A percentile compares a stretch with the other conserved stretches of the same genome.
phyloP scores from a whole-genome alignment of 2,888 invertebrate genomes.

The Drosophila trichaetosa region DNA sequence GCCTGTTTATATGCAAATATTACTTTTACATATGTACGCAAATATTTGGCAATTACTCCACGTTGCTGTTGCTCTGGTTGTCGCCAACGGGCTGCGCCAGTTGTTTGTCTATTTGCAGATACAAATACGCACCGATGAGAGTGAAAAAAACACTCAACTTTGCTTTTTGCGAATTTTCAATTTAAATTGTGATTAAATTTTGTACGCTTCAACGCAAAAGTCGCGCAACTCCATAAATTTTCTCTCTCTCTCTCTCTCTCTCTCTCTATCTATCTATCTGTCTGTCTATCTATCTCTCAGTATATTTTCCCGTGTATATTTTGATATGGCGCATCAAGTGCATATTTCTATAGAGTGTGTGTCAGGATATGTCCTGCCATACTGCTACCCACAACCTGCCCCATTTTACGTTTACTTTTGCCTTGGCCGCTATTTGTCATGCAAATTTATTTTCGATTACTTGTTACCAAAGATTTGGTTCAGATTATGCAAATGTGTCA shows the following conservation, averaged over 20 bases:
- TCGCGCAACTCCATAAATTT: conserved; percentile 18
- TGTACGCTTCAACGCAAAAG: conserved; percentile 54
- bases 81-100: conserved; percentile 22
- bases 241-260: neutral
- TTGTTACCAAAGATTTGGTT: conserved; percentile 80
- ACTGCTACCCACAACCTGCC: conserved; percentile 10
- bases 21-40: conserved; percentile 70
- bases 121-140: conserved; percentile 43
- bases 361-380: conserved; percentile 22
- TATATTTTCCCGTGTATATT: conserved; percentile 33
- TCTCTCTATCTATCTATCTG: neutral
- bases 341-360: conserved; percentile 38
- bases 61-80: conserved; percentile 26
- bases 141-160: conserved; percentile 20
- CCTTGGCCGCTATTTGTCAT: conserved; percentile 71
- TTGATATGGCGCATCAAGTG: conserved; percentile 57
- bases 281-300: neutral
- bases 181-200: conserved; percentile 77
- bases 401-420: conserved; percentile 36
- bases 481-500: conserved; percentile 77
- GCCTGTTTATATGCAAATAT: conserved; percentile 79
- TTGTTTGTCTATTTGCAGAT: conserved; percentile 70
- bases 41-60: conserved; percentile 77
- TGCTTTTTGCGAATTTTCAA: conserved; percentile 60
- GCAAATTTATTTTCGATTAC: conserved; percentile 82